A percentile compares a stretch with the other conserved stretches of the same genome.
Evolutionary conservation across 1,140 invertebrate species (phyloP).

Genomic region (Cyclargus thomasi): DNA sequence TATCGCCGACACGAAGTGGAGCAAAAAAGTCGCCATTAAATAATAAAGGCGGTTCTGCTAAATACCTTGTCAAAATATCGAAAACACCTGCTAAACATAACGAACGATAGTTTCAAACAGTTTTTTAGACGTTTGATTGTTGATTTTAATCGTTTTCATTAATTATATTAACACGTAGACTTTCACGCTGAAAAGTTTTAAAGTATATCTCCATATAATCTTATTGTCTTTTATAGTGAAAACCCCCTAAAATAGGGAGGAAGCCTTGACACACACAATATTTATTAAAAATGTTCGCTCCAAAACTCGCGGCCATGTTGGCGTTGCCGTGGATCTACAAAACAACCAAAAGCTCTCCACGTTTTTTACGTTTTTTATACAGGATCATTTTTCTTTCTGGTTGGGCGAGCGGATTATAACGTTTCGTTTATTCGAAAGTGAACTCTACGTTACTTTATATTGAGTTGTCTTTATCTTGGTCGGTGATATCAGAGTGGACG

Average conservation of each 20-base stretch:
- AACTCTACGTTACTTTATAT: constrained; percentile 23
- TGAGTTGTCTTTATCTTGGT: constrained; percentile 37
- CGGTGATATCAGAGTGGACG: constrained; percentile 55
- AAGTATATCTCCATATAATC: too few relatives aligned
- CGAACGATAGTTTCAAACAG: background rate
- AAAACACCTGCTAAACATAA: constrained; percentile 58
- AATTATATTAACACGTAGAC: background rate
- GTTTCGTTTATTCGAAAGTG: constrained; percentile 32
- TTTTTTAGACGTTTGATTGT: background rate
- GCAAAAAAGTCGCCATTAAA: constrained; percentile 59
- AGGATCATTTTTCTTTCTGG: constrained; percentile 73
- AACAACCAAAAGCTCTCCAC: constrained; percentile 59
- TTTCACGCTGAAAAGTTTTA: background rate
- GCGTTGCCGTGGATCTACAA: constrained; percentile 53
- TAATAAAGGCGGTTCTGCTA: constrained; percentile 62
- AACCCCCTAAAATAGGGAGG: background rate
- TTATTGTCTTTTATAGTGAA: background rate
- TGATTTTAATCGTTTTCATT: background rate
- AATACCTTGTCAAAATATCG: constrained; percentile 70
- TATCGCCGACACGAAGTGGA: constrained; percentile 48
- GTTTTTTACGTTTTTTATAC: constrained; percentile 70
- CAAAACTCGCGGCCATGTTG: constrained; percentile 61
- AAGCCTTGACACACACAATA: background rate
- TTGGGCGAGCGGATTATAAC: constrained; percentile 50
- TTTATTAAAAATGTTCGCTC: constrained; percentile 58